These are phyloP conservation scores for Bubalus kerabau DNA, from an alignment of 2,113 vertebrate species.

Conservation along the genomic window DNA sequence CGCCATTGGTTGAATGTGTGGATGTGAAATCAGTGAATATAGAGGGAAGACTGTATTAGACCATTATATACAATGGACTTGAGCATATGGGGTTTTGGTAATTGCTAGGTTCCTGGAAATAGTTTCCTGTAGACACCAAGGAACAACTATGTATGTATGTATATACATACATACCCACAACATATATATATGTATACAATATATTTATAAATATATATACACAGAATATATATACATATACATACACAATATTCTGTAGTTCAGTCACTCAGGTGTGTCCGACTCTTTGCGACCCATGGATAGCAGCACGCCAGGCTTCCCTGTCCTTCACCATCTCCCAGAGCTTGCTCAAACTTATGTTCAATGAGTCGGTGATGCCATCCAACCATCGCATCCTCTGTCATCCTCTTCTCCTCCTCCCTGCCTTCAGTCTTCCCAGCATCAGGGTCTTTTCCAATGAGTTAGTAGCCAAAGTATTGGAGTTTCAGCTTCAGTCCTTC, in stretches of 20 bases:
- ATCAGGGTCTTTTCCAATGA: not conserved
- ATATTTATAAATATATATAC: not conserved
- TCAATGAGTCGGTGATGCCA: not conserved
- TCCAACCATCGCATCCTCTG: not conserved
- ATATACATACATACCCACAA: not conserved
- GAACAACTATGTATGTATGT: not conserved
- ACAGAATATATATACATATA: not conserved
- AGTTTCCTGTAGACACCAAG: not conserved
- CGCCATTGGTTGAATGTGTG: not conserved
- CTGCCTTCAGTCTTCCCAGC: not conserved
- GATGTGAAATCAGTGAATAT: accelerated
- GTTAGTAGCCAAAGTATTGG: not conserved
- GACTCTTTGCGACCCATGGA: not conserved
- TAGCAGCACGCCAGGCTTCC: not conserved
- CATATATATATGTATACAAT: not conserved
- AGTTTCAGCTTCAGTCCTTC: not conserved
- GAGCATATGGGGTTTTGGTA: not conserved
- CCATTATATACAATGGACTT: not conserved
- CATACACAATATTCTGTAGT: not conserved
- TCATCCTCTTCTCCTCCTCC: not conserved
- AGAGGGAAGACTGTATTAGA: not conserved
- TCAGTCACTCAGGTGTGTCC: not conserved
- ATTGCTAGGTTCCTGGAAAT: not conserved
- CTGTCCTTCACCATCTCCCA: not conserved
- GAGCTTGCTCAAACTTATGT: not conserved